Base-by-base conservation (phyloP, 2,888 invertebrate genomes). In the Lasioglossum leucozonium region DNA sequence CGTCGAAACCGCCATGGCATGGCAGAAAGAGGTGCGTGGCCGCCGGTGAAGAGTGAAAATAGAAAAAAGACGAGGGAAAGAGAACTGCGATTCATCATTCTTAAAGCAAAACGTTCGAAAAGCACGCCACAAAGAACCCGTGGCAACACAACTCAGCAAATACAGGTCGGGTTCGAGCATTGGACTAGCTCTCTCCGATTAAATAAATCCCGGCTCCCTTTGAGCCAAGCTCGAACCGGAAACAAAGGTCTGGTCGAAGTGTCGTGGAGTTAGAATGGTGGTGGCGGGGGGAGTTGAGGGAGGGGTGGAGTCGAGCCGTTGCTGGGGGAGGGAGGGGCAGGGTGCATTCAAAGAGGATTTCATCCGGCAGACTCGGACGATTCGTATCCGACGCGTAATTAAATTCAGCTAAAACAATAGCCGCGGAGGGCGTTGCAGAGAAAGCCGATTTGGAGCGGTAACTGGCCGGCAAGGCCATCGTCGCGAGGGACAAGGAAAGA, bases 391-490 rank as follows among this genome's bases (percentile, higher is more conserved):
- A 84, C 84, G 88, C 87, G 86, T 90, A 90, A 92, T 92, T 90
- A 91, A 92, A 91, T 91, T 87, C 81, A 84, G 85, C 75, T 87
- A 80, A 86, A 89, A 91, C 90, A 91, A 91, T 87, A 80, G 79
- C 76, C 44, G 51, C 13, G 71, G 80, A 55, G 80, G 77, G 72
- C 55, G 77, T 81, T 72, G 84, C 44, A 72, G 74, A 74, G 67
- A 74, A 44, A 74, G 67, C 74, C 67, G 78, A 79, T 79, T 55
- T 42, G 77, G 51, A 77, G 77, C 51, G 71, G 69, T 71, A 55
- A 69, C 55, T 79, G 62, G 37, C 51, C 44, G 51, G 74, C 67
- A 65, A 67, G 51, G 79, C 55, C 55, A 72, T 26, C 51, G 69
- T 67, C 40, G n/a, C 67, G 42, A 44, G 67, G 55, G 40, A 30